Base-by-base conservation (phyloP, 2,113 vertebrate genomes). In the Xiphias gladius region DNA sequence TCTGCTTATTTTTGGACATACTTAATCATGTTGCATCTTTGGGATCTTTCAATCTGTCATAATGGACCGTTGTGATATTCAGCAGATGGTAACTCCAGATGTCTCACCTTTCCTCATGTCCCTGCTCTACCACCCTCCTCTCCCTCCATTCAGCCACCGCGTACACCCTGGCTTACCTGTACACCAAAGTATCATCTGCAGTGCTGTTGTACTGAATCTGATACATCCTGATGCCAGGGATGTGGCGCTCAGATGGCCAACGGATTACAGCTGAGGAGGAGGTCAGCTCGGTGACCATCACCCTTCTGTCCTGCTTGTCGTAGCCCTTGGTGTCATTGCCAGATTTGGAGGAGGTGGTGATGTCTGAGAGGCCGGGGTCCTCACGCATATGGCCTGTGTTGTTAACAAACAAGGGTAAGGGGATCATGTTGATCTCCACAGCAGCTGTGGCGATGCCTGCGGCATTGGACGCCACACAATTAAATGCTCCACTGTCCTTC, bases 151-250 rank as follows among this genome's bases (percentile, higher is more conserved):
- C 65, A 41, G 11, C 73, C 78, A 28, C 13, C 22, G 13, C 71
- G 75, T 58, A 24, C 69, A 16, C 65, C 67, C n/a, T 11, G 22
- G 8, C 92, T 94, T 91, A 97, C 97, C 97, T 98, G 95, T 99
- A 98, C 63, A 99, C 97, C n/a, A 98, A 91, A 11, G 97, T 97
- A 80, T 98, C 97, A 24, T 99, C 97, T 0, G 94, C 93, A 0
- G 97, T 96, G 94, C 97, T 98, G 95, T 99, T 99, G 88, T 99
- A 99, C 91, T 97, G 97, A 71, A 99, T 96, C 94, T 99, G 97
- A 92, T 98, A 97, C 96, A 98, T 97, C 69, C 97, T 94, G 83
- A 98, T 96, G 35, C 97, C 97, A 0, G 97, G 97, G 43, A 97
- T 96, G 0, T 97, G 96, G 50, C 96, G 95, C 79, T 97, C 96